A percentile compares a stretch with the other conserved stretches of the same genome.
These are phyloP conservation scores for Acromyrmex heyeri DNA, from an alignment of 1,140 invertebrate species.

Conservation along the genomic window DNA sequence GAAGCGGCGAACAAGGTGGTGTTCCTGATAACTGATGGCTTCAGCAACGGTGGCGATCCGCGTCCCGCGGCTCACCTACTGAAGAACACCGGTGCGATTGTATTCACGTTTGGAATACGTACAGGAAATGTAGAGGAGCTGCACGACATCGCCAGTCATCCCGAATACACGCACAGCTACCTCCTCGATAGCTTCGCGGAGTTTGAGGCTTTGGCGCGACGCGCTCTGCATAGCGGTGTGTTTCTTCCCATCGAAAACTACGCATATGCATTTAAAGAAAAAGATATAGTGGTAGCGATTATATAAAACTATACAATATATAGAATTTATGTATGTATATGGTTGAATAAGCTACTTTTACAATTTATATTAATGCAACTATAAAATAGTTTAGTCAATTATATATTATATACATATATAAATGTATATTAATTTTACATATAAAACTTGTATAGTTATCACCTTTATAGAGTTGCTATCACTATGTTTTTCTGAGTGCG, in stretches of 20 bases:
- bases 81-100: conserved; percentile 86
- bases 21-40: conserved; percentile 91
- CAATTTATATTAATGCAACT: no score
- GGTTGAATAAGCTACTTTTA: no score
- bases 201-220: conserved; percentile 90
- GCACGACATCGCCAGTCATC: conserved; percentile 89
- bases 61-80: conserved; percentile 87
- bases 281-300: no score
- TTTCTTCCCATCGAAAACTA: not conserved
- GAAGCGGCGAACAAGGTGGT: conserved; percentile 88
- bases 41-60: conserved; percentile 91
- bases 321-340: no score
- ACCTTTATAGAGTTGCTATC: no score
- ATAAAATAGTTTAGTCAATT: no score
- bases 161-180: conserved; percentile 89
- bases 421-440: no score
- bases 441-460: no score
- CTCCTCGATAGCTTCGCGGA: conserved; percentile 91
- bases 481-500: no score
- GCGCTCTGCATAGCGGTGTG: conserved; percentile 90
- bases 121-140: conserved; percentile 90
- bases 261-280: not conserved
- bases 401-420: no score
- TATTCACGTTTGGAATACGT: conserved; percentile 91
- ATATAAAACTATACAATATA: no score